Conservation (phyloP, 2,797 vertebrate genomes). For the Anableps anableps region DNA sequence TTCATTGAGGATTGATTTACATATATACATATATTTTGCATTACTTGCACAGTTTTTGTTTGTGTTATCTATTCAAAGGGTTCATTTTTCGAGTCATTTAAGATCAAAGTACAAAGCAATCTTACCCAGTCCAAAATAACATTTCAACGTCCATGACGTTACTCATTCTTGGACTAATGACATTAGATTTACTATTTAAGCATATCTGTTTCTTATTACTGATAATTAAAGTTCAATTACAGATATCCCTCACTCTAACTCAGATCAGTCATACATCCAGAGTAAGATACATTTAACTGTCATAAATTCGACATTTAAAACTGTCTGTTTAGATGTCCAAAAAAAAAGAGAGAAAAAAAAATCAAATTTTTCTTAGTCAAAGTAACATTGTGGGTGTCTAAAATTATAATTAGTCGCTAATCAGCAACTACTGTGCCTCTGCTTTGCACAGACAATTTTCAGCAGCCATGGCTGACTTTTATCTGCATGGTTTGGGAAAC, state of each 20-base stretch:
- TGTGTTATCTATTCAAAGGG: background rate
- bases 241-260: background rate
- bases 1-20: background rate
- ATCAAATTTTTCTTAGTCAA: background rate
- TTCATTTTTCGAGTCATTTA: background rate
- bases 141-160: background rate
- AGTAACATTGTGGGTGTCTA: background rate
- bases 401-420: background rate
- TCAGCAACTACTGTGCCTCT: background rate
- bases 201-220: background rate
- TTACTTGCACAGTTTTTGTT: background rate
- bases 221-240: background rate
- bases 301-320: background rate
- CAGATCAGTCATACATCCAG: background rate
- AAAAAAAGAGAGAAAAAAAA: background rate
- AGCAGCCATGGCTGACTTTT: background rate
- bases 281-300: conserved; percentile 7
- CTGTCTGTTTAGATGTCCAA: background rate
- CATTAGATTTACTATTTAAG: conserved; percentile 1
- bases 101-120: conserved; percentile 1
- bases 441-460: background rate
- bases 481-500: background rate
- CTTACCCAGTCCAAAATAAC: background rate
- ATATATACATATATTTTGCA: background rate
- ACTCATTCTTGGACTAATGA: background rate